These are phyloP conservation scores for Coranthus polyacanthus DNA, from an alignment of 2,797 vertebrate species.

Conservation along the genomic window DNA sequence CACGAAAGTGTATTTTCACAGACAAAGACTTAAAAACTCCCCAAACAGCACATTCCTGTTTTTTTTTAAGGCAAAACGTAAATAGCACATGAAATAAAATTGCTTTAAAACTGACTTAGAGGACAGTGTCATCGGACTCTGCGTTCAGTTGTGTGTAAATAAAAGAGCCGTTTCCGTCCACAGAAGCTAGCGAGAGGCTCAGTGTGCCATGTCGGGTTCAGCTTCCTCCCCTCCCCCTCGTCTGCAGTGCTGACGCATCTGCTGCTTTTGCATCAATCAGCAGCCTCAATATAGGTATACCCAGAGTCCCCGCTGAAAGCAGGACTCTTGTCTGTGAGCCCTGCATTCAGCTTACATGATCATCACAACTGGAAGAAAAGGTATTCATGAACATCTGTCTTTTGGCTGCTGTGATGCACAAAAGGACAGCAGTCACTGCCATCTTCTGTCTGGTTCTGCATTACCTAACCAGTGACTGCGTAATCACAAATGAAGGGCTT, in stretches of 20 bases:
- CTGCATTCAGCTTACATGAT: slow-evolving; percentile 35
- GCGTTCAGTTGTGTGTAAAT: slow-evolving; percentile 55
- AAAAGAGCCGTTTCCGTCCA: slow-evolving; percentile 67
- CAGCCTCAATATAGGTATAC: slow-evolving; percentile 92
- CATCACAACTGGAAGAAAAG: slow-evolving; percentile 34
- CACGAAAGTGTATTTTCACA: slow-evolving; percentile 17
- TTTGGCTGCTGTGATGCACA: slow-evolving; percentile 38
- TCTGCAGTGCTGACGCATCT: slow-evolving; percentile 90
- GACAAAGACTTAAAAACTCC: neutral
- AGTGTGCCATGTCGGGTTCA: slow-evolving; percentile 88
- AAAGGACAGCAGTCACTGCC: slow-evolving; percentile 40
- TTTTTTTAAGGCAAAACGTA: slow-evolving; percentile 29
- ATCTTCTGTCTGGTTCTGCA: slow-evolving; percentile 68
- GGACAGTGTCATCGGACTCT: slow-evolving; percentile 36
- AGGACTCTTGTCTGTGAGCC: slow-evolving; percentile 75
- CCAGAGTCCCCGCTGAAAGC: slow-evolving; percentile 84
- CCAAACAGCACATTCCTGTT: slow-evolving; percentile 34
- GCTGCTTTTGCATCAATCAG: slow-evolving; percentile 93
- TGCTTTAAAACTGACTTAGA: slow-evolving; percentile 30
- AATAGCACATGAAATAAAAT: slow-evolving; percentile 14
- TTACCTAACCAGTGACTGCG: slow-evolving; percentile 69
- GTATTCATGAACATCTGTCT: slow-evolving; percentile 44
- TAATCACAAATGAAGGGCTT: slow-evolving; percentile 58
- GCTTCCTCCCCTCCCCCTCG: slow-evolving; percentile 90
- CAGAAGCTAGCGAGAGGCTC: slow-evolving; percentile 64